These are phyloP conservation scores for Fragum whitleyi DNA, from an alignment of 2,888 invertebrate genomes.

Conservation along the genomic window DNA sequence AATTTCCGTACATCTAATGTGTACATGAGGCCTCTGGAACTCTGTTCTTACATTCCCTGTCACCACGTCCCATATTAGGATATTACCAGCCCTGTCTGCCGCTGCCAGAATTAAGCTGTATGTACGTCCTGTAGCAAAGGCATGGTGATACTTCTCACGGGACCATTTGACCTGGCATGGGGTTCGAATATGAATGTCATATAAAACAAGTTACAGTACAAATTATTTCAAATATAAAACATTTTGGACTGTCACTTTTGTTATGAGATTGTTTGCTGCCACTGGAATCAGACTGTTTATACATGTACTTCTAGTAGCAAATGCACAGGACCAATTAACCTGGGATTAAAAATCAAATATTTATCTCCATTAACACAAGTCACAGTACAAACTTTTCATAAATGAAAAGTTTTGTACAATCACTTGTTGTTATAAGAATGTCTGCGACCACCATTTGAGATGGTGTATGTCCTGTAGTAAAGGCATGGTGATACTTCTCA, in stretches of 20 bases:
- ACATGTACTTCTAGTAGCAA: too few relatives aligned
- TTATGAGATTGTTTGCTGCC: too few relatives aligned
- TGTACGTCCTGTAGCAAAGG: constrained; percentile 62
- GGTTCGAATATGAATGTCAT: too few relatives aligned
- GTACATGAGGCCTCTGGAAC: constrained; percentile 18
- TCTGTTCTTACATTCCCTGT: constrained; percentile 45
- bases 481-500: constrained; percentile 61
- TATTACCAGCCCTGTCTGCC: constrained; percentile 52
- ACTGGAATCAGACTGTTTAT: too few relatives aligned
- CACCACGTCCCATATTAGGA: constrained; percentile 56
- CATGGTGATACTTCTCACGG: constrained; percentile 59
- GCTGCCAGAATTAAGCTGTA: constrained; percentile 57
- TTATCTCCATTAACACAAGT: too few relatives aligned
- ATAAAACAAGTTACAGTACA: neutral
- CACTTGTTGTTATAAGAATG: too few relatives aligned
- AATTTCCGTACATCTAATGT: constrained; percentile 2
- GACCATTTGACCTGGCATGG: constrained; percentile 48
- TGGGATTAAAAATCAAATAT: too few relatives aligned
- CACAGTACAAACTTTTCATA: too few relatives aligned
- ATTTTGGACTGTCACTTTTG: too few relatives aligned
- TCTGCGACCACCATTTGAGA: constrained; percentile 59
- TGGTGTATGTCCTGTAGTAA: constrained; percentile 62
- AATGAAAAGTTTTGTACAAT: too few relatives aligned
- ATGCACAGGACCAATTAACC: too few relatives aligned
- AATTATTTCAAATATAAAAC: too few relatives aligned